Evolutionary conservation across 2,888 invertebrate genomes (phyloP).

Genomic region (Drosophila niveifrons): DNA sequence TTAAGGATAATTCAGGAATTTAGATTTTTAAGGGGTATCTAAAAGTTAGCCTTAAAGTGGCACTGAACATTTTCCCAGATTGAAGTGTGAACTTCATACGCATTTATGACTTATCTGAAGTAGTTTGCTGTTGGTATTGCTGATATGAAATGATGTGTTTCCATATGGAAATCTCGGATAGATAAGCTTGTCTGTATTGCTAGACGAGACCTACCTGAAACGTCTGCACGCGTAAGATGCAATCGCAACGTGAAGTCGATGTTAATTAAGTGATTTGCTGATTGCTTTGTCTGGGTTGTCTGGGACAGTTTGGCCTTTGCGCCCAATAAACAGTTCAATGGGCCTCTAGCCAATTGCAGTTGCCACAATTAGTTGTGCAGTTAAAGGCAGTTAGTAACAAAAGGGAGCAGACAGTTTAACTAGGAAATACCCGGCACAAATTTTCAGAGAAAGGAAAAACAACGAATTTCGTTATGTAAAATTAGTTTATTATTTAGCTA

Average conservation of each 20-base stretch:
- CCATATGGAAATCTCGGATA: neutral
- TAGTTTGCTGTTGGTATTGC: neutral
- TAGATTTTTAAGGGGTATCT: neutral
- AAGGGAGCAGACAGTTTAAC: slow-evolving; percentile 10
- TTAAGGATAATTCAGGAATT: too few species aligned
- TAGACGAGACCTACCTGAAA: neutral
- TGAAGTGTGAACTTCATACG: neutral
- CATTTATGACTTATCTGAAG: slow-evolving; percentile 11
- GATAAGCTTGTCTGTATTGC: slow-evolving; percentile 11
- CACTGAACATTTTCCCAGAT: neutral
- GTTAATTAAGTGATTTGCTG: slow-evolving; percentile 19
- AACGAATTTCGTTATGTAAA: too few species aligned
- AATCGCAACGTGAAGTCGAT: slow-evolving; percentile 6
- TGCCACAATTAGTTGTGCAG: slow-evolving; percentile 61
- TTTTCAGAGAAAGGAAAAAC: neutral
- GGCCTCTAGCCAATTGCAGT: slow-evolving; percentile 47
- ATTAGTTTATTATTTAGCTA: too few species aligned
- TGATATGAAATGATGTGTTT: neutral
- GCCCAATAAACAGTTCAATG: slow-evolving; percentile 44
- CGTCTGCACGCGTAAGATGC: slow-evolving; percentile 6
- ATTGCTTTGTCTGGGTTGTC: slow-evolving; percentile 19
- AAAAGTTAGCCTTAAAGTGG: neutral
- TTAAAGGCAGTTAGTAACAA: slow-evolving; percentile 14
- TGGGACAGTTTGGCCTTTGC: slow-evolving; percentile 61
- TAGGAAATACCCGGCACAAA: neutral